phyloP scores from a whole-genome alignment of 2,113 vertebrate genomes.

The Chlorodrepanis virens region DNA sequence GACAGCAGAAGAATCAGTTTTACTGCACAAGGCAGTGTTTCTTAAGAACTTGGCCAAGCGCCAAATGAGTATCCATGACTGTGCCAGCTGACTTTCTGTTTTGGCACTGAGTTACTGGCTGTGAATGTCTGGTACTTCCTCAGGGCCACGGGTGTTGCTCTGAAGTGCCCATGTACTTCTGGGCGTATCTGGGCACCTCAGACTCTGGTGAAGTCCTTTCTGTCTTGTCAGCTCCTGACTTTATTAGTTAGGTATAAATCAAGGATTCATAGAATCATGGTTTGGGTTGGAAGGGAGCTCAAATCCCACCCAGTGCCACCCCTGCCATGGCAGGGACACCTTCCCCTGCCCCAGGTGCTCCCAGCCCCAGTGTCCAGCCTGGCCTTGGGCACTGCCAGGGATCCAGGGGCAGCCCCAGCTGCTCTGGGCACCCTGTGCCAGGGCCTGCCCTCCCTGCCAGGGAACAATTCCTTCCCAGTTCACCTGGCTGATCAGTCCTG shows the following conservation, averaged over 20 bases:
- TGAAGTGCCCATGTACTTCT: fast-evolving
- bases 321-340: neutral
- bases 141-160: fast-evolving
- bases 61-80: neutral
- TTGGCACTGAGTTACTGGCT: neutral
- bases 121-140: neutral
- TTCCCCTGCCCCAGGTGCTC: neutral
- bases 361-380: neutral
- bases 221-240: neutral
- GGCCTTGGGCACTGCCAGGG: neutral
- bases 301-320: fast-evolving
- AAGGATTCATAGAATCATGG: neutral
- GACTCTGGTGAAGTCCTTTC: neutral
- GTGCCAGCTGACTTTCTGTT: neutral
- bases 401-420: neutral
- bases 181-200: fast-evolving
- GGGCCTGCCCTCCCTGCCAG: neutral
- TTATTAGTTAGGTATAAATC: neutral
- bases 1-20: neutral
- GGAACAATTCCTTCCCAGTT: neutral
- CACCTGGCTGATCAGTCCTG: neutral
- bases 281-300: fast-evolving
- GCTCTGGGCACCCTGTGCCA: neutral
- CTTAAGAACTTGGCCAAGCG: neutral
- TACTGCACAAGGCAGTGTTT: neutral